Evolutionary conservation across 2,113 vertebrate species (phyloP), one percentile per base, ranked within the genome.

Genomic region (Tyto alba): DNA sequence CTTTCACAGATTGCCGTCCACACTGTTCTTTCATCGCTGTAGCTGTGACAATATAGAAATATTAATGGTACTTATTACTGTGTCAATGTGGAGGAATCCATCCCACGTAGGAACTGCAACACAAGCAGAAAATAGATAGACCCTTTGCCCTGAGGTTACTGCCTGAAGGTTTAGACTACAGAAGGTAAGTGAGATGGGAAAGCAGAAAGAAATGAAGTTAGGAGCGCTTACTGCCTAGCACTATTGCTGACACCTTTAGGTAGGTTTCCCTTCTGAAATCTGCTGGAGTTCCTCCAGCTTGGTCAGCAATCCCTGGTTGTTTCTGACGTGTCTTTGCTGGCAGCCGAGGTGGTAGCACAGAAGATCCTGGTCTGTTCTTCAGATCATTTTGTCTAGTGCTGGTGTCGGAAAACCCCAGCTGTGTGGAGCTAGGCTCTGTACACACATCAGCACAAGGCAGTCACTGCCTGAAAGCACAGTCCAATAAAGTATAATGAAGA

Each of bases 291-390:
- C 55, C 32, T 83, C 23, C 75, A 83, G 83, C 60, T 87, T 32
- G 30, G n/a, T 52, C 69, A 72, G 16, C 34, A 92, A 3, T 74
- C 69, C 10, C 27, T 74, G 1, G 0, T 63, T 32, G 18, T 45
- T 88, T 29, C 82, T 8, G 1, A 6, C 30, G 15, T 26, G 22
- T 69, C 80, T 95, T 55, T 57, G 43, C 69, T 77, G 41, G 45
- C 48, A 76, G 43, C 21, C 0, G 0, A 20, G 6, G 40, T 32
- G 15, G 55, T 74, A 25, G 56, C 45, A 53, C 19, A 66, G 45
- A n/a, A 62, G n/a, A 34, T 60, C 56, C 59, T 67, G 56, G 15
- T 26, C 12, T 77, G 9, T 59, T 87, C 71, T 74, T 86, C 32
- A 41, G 32, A 13, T 77, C 11, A 3, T 78, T 90, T 79, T 52